Evolutionary conservation across 2,113 vertebrate genomes (phyloP).

Genomic region (Aphyosemion australe): DNA sequence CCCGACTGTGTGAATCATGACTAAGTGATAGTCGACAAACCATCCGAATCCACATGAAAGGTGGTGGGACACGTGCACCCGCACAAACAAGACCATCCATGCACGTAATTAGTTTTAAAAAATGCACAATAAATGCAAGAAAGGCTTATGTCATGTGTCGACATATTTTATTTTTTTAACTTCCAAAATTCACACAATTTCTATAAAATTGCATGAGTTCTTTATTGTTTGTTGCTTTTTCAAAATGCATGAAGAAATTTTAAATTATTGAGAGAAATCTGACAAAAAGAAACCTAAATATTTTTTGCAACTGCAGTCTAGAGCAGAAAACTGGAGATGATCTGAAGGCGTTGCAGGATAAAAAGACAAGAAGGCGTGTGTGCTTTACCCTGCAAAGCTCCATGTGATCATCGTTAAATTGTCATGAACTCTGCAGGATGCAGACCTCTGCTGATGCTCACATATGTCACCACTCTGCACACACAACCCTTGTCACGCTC

Average conservation of each 20-base stretch:
- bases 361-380: slow-evolving; percentile 10
- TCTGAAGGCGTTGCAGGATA: slow-evolving; percentile 30
- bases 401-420: slow-evolving; percentile 10
- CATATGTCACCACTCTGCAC: slow-evolving; percentile 20
- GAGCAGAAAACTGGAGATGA: too few relatives aligned
- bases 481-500: not conserved
- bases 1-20: slow-evolving; percentile 4
- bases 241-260: slow-evolving; percentile 18
- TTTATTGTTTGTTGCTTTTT: not conserved
- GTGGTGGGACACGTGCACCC: slow-evolving; percentile 1
- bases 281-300: not conserved
- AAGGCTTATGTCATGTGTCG: too few relatives aligned
- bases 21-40: slow-evolving; percentile 8
- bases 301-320: too few relatives aligned
- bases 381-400: slow-evolving; percentile 1
- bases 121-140: too few relatives aligned
- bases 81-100: not conserved
- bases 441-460: slow-evolving; percentile 15
- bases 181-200: too few relatives aligned
- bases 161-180: too few relatives aligned
- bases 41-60: slow-evolving; percentile 10
- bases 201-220: too few relatives aligned
- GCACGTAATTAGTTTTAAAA: not conserved
- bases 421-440: slow-evolving; percentile 1
- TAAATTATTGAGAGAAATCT: not conserved